These are phyloP conservation scores for Ginglymostoma cirratum DNA, from an alignment of 2,113 vertebrate species.

Conservation along the genomic window DNA sequence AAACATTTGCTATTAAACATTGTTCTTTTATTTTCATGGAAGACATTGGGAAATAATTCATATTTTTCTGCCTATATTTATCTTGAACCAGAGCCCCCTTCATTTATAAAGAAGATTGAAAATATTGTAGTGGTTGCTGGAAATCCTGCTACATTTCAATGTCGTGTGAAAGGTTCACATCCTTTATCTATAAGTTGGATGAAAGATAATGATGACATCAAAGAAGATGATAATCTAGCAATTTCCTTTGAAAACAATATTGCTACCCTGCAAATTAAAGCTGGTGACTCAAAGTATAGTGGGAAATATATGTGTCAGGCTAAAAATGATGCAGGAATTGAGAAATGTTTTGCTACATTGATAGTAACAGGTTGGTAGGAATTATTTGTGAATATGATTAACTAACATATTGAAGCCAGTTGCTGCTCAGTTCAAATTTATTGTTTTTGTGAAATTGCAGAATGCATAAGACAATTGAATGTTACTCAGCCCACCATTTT, in stretches of 20 bases:
- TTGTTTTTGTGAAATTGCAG: neutral
- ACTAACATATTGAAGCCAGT: neutral
- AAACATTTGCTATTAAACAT: neutral
- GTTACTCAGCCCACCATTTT: slow-evolving; percentile 4
- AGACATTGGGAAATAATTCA: neutral
- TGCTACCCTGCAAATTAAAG: slow-evolving; percentile 68
- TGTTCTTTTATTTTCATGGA: neutral
- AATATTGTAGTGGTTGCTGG: slow-evolving; percentile 73
- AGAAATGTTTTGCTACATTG: slow-evolving; percentile 81
- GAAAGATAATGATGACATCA: slow-evolving; percentile 84
- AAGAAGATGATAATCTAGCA: slow-evolving; percentile 72
- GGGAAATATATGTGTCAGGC: slow-evolving; percentile 91
- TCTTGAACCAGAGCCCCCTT: slow-evolving; percentile 73
- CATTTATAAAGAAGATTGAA: slow-evolving; percentile 76
- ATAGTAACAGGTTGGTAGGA: slow-evolving; percentile 81
- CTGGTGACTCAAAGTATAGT: slow-evolving; percentile 66
- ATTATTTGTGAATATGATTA: neutral
- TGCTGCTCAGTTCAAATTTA: neutral
- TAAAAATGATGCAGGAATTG: slow-evolving; percentile 81
- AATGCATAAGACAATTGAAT: neutral
- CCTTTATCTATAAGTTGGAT: slow-evolving; percentile 84
- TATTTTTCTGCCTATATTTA: slow-evolving; percentile 43
- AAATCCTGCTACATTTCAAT: slow-evolving; percentile 71
- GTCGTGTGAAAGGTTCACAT: slow-evolving; percentile 67
- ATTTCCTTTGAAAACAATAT: slow-evolving; percentile 71